Evolutionary conservation across 53 echinoderm and acorn worm genomes (phyloP).

Genomic region (Hippasteria phrygiana): DNA sequence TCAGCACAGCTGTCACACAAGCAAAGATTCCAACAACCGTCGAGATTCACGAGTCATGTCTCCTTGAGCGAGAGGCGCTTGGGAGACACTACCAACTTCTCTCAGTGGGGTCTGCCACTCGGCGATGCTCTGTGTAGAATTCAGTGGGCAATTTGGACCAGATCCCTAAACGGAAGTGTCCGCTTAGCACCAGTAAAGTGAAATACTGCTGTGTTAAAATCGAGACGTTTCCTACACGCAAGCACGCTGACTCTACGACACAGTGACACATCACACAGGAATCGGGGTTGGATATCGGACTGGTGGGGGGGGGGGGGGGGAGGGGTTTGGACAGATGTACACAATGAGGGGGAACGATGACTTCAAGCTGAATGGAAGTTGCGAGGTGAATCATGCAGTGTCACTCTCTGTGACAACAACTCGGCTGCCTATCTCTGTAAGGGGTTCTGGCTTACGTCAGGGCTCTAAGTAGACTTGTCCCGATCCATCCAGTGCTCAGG

Average conservation of each 20-base stretch:
- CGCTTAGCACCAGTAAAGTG: neutral
- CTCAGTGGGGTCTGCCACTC: neutral
- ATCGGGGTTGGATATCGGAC: slow-evolving; percentile 1
- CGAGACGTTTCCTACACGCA: neutral
- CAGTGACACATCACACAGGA: slow-evolving; percentile 31
- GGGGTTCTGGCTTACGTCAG: slow-evolving; percentile 12
- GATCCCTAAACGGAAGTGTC: neutral
- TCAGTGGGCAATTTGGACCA: neutral
- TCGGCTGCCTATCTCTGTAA: neutral
- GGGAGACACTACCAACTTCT: neutral
- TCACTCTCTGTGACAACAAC: neutral
- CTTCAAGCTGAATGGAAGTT: neutral
- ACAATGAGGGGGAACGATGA: neutral
- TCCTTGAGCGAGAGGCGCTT: no score
- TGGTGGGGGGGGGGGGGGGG: neutral
- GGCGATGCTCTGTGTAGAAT: neutral
- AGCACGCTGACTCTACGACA: neutral
- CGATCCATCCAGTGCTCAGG: neutral
- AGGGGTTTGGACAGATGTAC: neutral
- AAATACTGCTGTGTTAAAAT: neutral
- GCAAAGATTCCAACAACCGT: no score
- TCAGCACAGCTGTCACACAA: no score
- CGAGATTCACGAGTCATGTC: no score
- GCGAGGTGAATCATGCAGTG: slow-evolving; percentile 7
- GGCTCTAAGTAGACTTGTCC: slow-evolving; percentile 15